Base-by-base conservation (phyloP, 2,888 invertebrate species). In the Thymelicus sylvestris region DNA sequence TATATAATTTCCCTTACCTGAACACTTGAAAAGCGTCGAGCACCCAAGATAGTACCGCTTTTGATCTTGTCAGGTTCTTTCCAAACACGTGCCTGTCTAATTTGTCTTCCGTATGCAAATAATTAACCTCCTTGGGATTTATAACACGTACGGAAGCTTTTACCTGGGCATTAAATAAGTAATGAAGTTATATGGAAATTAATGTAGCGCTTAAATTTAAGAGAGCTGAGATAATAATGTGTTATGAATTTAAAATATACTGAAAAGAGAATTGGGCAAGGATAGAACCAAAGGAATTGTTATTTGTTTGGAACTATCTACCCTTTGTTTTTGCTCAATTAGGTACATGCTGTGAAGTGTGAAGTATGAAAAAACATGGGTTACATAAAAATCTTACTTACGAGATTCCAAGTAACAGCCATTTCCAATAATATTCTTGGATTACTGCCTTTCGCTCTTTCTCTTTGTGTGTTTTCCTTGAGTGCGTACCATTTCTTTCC, bases 401-500 rank as follows among this genome's bases (percentile, higher is more conserved):
- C 95, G 71, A 97, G 96, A 90, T 98, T 99, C 97, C 98, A 99
- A 38, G 96, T 90, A 1, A 99, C 95, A 74, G 95, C 96, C 95
- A 99, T 95, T 92, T 99, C 99, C 59, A 99, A 87, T 44, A 98
- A 94, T 80, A 99, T 97, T 86, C 94, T 88, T 0, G 98, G 97
- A 73, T 96, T 96, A 78, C 95, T 95, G 38, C 99, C 99, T 89
- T 98, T 98, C 6, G 98, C 98, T 69, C 97, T 94, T 19, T 96
- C 95, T 71, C 96, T 94, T 71, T 98, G 93, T 81, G 98, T 98
- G 82, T 97, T 96, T 85, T 99, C 99, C 88, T 99, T 99, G 50
- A 99, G 94, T 0, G 97, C 97, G 87, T 98, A 99, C 99, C 99
- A 99, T 80, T 97, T 95, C 84, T 97, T 97, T 79, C 97, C 97